Evolutionary conservation across 2,113 vertebrate genomes (phyloP).

Genomic region (Psophia crepitans): DNA sequence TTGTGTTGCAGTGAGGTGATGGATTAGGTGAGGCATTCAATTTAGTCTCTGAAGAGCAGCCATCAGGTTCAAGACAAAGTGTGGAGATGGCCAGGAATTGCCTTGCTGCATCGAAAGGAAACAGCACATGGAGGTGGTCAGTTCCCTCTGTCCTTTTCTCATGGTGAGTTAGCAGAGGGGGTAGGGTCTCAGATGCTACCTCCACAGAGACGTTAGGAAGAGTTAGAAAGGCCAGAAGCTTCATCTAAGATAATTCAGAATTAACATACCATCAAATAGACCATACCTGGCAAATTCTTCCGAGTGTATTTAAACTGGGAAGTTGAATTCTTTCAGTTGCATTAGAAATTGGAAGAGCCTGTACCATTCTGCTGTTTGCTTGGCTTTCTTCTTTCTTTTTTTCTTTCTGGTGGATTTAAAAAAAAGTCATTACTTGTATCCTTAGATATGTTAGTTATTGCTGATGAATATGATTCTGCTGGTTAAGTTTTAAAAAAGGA

Average conservation of each 20-base stretch:
- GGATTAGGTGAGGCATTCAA: not conserved
- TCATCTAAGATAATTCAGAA: not conserved
- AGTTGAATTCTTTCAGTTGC: not conserved
- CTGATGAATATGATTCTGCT: not conserved
- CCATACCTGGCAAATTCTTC: not conserved
- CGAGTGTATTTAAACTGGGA: not conserved
- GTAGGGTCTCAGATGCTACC: not conserved
- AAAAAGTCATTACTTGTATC: not conserved
- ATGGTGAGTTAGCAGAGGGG: not conserved
- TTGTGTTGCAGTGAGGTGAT: not conserved
- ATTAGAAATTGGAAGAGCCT: not conserved
- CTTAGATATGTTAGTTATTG: not conserved
- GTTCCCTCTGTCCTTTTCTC: not conserved
- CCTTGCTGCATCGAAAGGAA: not conserved
- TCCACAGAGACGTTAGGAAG: not conserved
- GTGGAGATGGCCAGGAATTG: not conserved
- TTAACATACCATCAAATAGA: not conserved
- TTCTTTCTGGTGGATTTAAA: not conserved
- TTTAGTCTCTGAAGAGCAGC: not conserved
- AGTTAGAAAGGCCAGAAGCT: not conserved
- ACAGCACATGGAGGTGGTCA: not conserved
- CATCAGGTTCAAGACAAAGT: not conserved
- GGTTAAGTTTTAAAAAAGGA: not conserved
- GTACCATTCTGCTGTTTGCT: not conserved
- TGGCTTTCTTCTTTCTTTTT: not conserved